Base-by-base conservation (phyloP, 35 echinoderm and acorn worm species). In the Holothuria glaberrima region DNA sequence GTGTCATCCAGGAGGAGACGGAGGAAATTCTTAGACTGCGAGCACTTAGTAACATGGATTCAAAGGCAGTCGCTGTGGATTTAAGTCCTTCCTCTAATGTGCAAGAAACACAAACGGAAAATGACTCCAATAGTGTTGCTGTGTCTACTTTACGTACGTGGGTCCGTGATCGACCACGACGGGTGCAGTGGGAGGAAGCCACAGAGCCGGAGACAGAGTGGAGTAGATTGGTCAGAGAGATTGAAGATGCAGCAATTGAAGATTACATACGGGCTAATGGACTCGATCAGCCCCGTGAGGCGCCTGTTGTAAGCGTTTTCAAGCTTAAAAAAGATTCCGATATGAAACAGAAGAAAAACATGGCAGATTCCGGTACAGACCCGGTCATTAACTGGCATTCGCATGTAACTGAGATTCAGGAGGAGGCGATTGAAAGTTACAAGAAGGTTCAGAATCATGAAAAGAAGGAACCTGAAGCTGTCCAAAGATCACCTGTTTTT, bases 141-240 rank as follows among this genome's bases (percentile, higher is more conserved):
- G 80, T 84, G 27, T 84, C 80, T 17, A 84, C 80, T 17, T 84
- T 84, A 33, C 80, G 80, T 61, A 84, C 80, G 33, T 84, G 80
- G 80, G 63, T 87, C 27, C 36, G 85, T 54, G 66, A 71, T 44
- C 85, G 85, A 70, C 65, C 65, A 22, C 31, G 61, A 30, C 66
- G 66, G 33, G 33, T 71, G 31, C 61, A 69, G 25, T 71, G 66
- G 61, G 66, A 87, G 29, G 85, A 87, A 16, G 85, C 19, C 21
- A 87, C 85, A 48, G 85, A 87, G 31, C 41, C 85, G 7, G 61
- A 67, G 66, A 87, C 17, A 19, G 80, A 84, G 58, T 84, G 80
- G 80, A 32, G 58, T 20, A 24, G 29, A 22, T 61, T 84, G 27
- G 28, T 84, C 13, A 19, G 56, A 26, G 80, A 84, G 29, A 84